Conservation (phyloP, 2,888 invertebrate species). For the Dryobota labecula region DNA sequence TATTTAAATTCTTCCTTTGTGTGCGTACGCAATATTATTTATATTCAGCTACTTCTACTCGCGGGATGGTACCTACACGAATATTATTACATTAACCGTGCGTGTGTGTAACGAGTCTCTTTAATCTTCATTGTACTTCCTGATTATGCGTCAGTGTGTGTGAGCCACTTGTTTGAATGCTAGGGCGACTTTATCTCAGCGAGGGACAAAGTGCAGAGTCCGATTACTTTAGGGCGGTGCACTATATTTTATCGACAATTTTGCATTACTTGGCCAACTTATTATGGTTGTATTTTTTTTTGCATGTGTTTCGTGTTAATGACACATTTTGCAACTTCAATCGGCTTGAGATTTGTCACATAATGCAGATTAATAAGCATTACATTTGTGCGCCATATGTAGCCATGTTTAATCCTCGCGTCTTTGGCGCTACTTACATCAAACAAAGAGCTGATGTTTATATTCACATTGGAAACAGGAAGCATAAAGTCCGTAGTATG, state of each 20-base stretch:
- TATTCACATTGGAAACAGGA: conserved; percentile 89
- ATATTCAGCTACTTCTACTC: conserved; percentile 84
- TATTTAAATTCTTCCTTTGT: conserved; percentile 88
- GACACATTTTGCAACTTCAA: conserved; percentile 20
- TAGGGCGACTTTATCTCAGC: conserved; percentile 89
- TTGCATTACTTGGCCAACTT: conserved; percentile 18
- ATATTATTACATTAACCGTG: conserved; percentile 87
- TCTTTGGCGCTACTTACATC: conserved; percentile 66
- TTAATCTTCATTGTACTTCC: conserved; percentile 90
- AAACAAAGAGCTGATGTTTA: conserved; percentile 85
- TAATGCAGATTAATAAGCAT: conserved; percentile 21
- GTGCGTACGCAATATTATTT: conserved; percentile 88
- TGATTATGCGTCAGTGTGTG: conserved; percentile 85
- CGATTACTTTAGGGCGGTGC: conserved; percentile 84
- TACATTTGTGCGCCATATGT: conserved; percentile 41
- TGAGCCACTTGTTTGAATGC: conserved; percentile 90
- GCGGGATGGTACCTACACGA: conserved; percentile 79
- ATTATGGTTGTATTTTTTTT: conserved; percentile 8
- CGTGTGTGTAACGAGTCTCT: conserved; percentile 85
- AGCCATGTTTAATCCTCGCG: conserved; percentile 39
- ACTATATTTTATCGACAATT: conserved; percentile 74
- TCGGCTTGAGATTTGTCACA: conserved; percentile 13
- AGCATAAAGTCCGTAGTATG: conserved; percentile 85
- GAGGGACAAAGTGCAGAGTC: conserved; percentile 90
- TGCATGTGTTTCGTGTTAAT: conserved; percentile 1